phyloP scores from a whole-genome alignment of 2,888 invertebrate genomes.

The Doris montereyensis region DNA sequence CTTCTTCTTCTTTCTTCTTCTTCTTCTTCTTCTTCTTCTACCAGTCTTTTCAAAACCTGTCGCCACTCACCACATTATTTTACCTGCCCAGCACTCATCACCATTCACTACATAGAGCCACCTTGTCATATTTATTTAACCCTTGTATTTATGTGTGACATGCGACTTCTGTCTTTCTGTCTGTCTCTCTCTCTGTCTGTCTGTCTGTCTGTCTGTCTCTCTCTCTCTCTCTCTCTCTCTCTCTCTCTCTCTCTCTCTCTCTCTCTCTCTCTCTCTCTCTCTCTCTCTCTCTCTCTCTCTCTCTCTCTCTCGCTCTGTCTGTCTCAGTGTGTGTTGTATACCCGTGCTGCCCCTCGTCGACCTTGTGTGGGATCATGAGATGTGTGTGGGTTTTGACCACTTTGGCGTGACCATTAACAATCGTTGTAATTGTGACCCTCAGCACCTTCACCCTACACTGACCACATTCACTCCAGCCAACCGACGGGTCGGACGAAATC shows the following conservation, averaged over 20 bases:
- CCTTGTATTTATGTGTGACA: neutral
- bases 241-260: neutral
- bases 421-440: too few relatives aligned
- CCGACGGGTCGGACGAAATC: too few relatives aligned
- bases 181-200: too few relatives aligned
- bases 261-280: neutral
- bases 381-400: neutral
- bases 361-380: neutral
- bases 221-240: neutral
- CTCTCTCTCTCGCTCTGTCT: too few relatives aligned
- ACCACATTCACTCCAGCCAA: too few relatives aligned
- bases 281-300: neutral
- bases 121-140: neutral
- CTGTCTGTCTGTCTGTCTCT: conserved; percentile 8
- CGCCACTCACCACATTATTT: neutral
- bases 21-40: too few relatives aligned
- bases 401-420: too few relatives aligned
- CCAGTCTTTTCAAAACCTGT: too few relatives aligned
- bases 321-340: neutral
- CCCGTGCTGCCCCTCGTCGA: neutral
- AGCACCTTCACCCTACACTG: too few relatives aligned
- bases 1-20: too few relatives aligned
- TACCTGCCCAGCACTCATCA: neutral
- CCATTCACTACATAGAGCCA: neutral
- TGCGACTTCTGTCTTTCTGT: too few relatives aligned